phyloP scores from a whole-genome alignment of 2,113 vertebrate species.

The Pangasianodon gigas region DNA sequence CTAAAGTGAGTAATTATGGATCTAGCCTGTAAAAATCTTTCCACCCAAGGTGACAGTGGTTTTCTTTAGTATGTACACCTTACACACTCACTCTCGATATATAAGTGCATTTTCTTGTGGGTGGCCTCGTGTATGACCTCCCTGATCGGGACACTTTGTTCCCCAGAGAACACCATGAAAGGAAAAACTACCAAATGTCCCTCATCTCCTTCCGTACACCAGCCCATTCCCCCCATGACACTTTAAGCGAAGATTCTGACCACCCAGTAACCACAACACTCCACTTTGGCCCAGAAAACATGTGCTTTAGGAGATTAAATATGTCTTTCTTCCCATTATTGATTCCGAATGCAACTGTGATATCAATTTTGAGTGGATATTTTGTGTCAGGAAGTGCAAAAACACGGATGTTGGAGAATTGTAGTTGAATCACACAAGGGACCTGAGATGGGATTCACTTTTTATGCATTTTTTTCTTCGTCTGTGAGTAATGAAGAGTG shows the following conservation, averaged over 20 bases:
- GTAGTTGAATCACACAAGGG: conserved; percentile 40
- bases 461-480: conserved; percentile 9
- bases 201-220: conserved; percentile 17
- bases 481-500: conserved; percentile 60
- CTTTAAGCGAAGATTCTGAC: conserved; percentile 23
- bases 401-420: conserved; percentile 40
- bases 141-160: conserved; percentile 49
- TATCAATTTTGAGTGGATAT: conserved; percentile 47
- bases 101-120: conserved; percentile 30
- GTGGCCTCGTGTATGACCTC: conserved; percentile 54
- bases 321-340: conserved; percentile 37
- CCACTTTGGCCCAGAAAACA: conserved; percentile 30
- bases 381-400: conserved; percentile 53
- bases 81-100: not conserved
- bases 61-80: not conserved
- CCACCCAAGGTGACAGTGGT: not conserved
- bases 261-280: conserved; percentile 48
- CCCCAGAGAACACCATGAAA: conserved; percentile 60
- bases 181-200: conserved; percentile 36
- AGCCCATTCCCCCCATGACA: conserved; percentile 21
- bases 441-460: not conserved
- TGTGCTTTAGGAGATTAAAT: conserved; percentile 47
- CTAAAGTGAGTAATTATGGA: not conserved
- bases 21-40: not conserved
- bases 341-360: conserved; percentile 41